Evolutionary conservation across 2,113 vertebrate genomes (phyloP).

Genomic region (Pelmatolapia mariae): DNA sequence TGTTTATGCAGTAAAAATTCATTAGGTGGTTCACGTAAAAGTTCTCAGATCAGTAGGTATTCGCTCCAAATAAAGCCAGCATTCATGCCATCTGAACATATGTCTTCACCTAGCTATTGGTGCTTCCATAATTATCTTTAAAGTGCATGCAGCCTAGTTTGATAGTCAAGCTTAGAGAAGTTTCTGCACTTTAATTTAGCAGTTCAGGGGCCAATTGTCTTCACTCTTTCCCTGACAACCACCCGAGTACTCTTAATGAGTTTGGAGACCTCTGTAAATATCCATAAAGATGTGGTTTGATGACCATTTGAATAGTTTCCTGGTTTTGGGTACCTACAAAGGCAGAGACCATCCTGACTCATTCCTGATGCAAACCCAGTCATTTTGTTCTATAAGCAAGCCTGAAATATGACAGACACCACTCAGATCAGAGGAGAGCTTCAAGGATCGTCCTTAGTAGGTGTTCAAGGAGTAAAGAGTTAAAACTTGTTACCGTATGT

Average conservation of each 20-base stretch:
- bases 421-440: background rate
- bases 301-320: background rate
- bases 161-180: background rate
- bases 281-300: background rate
- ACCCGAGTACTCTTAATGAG: background rate
- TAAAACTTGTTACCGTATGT: background rate
- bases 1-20: background rate
- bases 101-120: background rate
- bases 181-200: background rate
- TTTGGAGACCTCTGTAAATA: background rate
- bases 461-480: background rate
- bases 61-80: background rate
- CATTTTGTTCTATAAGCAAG: background rate
- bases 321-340: background rate
- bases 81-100: background rate
- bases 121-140: background rate
- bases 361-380: background rate
- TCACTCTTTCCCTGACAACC: background rate
- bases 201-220: background rate
- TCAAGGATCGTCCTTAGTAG: background rate
- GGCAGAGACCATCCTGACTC: background rate
- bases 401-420: background rate
- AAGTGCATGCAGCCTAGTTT: background rate
- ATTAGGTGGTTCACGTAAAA: background rate
- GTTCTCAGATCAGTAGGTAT: background rate